Conservation (phyloP, 2,888 invertebrate genomes). For the Tryphoninae sp. region DNA sequence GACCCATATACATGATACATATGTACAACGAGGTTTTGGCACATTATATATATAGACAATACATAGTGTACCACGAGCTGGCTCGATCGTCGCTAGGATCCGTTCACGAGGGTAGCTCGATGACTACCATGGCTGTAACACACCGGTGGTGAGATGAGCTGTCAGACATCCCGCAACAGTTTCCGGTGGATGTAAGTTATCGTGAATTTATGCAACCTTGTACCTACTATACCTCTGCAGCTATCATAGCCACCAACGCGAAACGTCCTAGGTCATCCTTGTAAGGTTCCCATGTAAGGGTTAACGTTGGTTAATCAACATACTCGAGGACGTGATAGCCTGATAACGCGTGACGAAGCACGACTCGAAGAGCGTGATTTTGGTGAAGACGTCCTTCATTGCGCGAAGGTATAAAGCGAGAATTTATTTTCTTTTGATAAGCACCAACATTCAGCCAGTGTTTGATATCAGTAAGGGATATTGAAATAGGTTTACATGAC, state of each 20-base stretch:
- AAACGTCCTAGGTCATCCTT: slow-evolving; percentile 33
- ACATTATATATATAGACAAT: slow-evolving; percentile 24
- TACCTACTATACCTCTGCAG: not conserved
- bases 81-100: slow-evolving; percentile 45
- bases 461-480: too few relatives aligned
- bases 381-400: not conserved
- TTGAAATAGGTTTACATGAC: not conserved
- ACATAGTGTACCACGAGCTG: slow-evolving; percentile 33
- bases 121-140: slow-evolving; percentile 29
- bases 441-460: too few relatives aligned
- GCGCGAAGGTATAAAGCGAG: too few relatives aligned
- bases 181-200: slow-evolving; percentile 58
- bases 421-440: too few relatives aligned
- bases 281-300: slow-evolving; percentile 11
- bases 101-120: slow-evolving; percentile 57
- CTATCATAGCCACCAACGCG: slow-evolving; percentile 16
- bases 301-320: slow-evolving; percentile 29
- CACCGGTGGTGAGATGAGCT: slow-evolving; percentile 49
- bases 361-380: not conserved
- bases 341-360: not conserved
- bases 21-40: not conserved
- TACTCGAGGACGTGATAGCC: not conserved
- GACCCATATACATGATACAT: slow-evolving; percentile 19
- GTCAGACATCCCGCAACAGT: slow-evolving; percentile 52
- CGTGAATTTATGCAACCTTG: slow-evolving; percentile 55